Conservation (phyloP, 1,140 invertebrate species). For the Oncopodura yosiiana region DNA sequence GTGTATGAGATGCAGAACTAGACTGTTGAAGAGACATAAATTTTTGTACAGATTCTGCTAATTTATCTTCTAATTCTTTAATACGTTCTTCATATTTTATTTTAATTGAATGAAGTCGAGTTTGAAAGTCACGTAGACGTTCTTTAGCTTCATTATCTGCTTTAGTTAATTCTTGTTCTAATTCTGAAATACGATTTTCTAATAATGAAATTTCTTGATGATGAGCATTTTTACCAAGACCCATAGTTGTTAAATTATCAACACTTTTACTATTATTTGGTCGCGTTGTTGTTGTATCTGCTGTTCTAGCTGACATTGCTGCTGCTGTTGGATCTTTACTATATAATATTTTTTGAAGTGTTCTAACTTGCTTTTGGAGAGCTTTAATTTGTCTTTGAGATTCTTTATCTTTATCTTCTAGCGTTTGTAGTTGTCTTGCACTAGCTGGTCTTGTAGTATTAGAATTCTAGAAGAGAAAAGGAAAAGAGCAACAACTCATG, state of each 20-base stretch:
- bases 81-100: slow-evolving; percentile 20
- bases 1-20: background rate
- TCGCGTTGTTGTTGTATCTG: too few relatives aligned
- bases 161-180: slow-evolving; percentile 11
- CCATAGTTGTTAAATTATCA: too few relatives aligned
- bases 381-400: slow-evolving; percentile 26
- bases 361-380: slow-evolving; percentile 30
- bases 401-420: slow-evolving; percentile 29
- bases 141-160: slow-evolving; percentile 16
- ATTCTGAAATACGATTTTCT: slow-evolving; percentile 6
- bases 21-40: background rate
- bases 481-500: too few relatives aligned
- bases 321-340: slow-evolving; percentile 22
- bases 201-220: background rate
- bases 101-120: background rate
- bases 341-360: slow-evolving; percentile 30
- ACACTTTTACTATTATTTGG: too few relatives aligned
- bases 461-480: background rate
- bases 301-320: background rate
- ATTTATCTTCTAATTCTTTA: slow-evolving; percentile 9
- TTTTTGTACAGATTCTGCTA: background rate
- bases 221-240: too few relatives aligned
- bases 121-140: slow-evolving; percentile 11
- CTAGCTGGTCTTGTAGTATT: background rate
- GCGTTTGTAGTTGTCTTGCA: slow-evolving; percentile 1